Evolutionary conservation across 2,797 vertebrate genomes (phyloP).

Genomic region (Todus mexicanus): DNA sequence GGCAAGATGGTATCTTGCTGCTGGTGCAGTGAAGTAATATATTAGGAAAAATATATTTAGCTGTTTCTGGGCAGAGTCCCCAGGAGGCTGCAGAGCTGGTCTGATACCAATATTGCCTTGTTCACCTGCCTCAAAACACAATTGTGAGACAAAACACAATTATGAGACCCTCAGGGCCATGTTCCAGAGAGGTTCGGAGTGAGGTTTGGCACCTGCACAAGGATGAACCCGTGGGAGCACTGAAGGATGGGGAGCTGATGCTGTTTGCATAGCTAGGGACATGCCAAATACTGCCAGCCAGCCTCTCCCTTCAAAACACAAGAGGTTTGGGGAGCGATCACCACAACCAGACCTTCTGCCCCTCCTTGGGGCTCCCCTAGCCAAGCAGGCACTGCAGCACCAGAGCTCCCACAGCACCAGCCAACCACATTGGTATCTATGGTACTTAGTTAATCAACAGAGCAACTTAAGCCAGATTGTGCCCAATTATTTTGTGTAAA

Average conservation of each 20-base stretch:
- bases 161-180: not conserved
- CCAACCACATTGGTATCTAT: too few relatives aligned
- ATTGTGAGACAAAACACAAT: too few relatives aligned
- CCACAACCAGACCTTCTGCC: not conserved
- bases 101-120: not conserved
- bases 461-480: not conserved
- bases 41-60: constrained; percentile 71
- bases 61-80: constrained; percentile 59
- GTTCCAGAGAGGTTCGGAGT: not conserved
- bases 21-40: constrained; percentile 67
- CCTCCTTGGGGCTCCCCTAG: rapidly evolving
- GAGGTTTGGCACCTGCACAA: not conserved
- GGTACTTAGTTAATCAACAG: not conserved
- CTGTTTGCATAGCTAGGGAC: not conserved
- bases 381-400: not conserved
- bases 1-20: constrained; percentile 75
- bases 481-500: not conserved
- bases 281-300: not conserved
- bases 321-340: rapidly evolving
- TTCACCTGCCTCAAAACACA: not conserved
- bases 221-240: not conserved
- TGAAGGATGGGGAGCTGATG: rapidly evolving
- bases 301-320: not conserved
- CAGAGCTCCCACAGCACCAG: not conserved
- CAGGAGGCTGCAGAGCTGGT: constrained; percentile 38